Base-by-base conservation (phyloP, 2,113 vertebrate genomes). In the Neolamprologus modestus region DNA sequence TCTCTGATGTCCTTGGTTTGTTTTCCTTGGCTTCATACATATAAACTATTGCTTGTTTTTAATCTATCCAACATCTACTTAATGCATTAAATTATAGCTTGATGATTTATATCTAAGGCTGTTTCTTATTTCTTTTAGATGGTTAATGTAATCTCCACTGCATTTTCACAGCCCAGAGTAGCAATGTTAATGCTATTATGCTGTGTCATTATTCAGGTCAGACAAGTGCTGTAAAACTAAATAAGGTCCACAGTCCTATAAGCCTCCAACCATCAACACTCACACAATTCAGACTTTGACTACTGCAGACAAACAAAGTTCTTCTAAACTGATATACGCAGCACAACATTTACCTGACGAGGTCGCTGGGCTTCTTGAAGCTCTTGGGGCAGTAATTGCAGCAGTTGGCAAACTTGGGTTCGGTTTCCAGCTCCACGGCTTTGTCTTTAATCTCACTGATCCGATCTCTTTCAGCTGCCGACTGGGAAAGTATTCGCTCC, bases 331-430 rank as follows among this genome's bases (percentile, higher is more conserved):
- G 19, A 68, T 3, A 24, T 31, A 14, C 7, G 40, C 12, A 19
- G 2, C 4, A 7, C 13, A 19, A 35, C 28, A 5, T 96, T 96
- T 95, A 99, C 99, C 99, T 98, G 92, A 99, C 97, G 4, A 99
- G 95, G 94, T 99, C 99, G 9, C 99, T 99, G 90, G 99, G 99
- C 87, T 99, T 99, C 96, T 99, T 99, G 95, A 99, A 99, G 95
- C 98, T 99, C 95, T 99, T 99, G 31, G 98, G 98, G 83, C 99
- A 99, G 57, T 94, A 99, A 86, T 85, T 96, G 90, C 99, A 99
- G 89, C 98, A 97, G 96, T 99, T 99, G 88, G 98, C 97, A 3
- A 98, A 98, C 95, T 98, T 98, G 28, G 99, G 99, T 83, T 99
- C 99, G 0, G 97, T 97, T 93, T 99, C 97, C 55, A 99, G 94